Base-by-base conservation (phyloP, 2,888 invertebrate species). In the Panorpa germanica region DNA sequence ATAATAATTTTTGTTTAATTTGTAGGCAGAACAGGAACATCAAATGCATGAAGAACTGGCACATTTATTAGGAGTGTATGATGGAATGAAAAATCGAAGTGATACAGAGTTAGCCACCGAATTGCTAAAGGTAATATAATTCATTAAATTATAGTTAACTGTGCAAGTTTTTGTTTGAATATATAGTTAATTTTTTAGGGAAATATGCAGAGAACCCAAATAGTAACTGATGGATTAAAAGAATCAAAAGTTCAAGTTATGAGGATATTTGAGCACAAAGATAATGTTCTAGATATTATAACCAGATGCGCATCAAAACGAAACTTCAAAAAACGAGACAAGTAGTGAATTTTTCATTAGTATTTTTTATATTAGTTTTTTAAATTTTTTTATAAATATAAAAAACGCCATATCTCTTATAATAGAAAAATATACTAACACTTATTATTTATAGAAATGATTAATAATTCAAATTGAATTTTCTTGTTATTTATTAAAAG, bases 141-240 rank as follows among this genome's bases (percentile, higher is more conserved):
- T 17, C 12, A 15, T 4, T 25, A 27, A 17, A 23, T 20, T 19
- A 28, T 14, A 28, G 25, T 35, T 25, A 35, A 16, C 15, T 24
- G 25, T 20, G 21, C 30, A 8, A 7, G 26, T 1, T 23, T 16
- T 15, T 17, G 20, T 25, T 27, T 13, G 17, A n/a, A 12, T 33
- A 34, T 31, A 12, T 22, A 18, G 6, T 29, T 29, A 29, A 14
- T 32, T 35, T 44, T 64, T 25, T 61, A 93, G 82, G 91, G 90
- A 29, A 91, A 91, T 54, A 77, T 90, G 52, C 93, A 95, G 57
- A 68, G 93, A 31, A 85, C 88, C 51, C 85, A 80, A 60, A 76
- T 91, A 37, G 82, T 91, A 24, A 77, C 80, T 38, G 91, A 93
- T 48, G 88, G 90, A 37, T 75, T 91, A 54, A 67, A 70, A 37